A percentile compares a stretch with the other conserved stretches of the same genome.
Evolutionary conservation across 2,797 vertebrate species (phyloP).

Genomic region (Astyanax mexicanus): DNA sequence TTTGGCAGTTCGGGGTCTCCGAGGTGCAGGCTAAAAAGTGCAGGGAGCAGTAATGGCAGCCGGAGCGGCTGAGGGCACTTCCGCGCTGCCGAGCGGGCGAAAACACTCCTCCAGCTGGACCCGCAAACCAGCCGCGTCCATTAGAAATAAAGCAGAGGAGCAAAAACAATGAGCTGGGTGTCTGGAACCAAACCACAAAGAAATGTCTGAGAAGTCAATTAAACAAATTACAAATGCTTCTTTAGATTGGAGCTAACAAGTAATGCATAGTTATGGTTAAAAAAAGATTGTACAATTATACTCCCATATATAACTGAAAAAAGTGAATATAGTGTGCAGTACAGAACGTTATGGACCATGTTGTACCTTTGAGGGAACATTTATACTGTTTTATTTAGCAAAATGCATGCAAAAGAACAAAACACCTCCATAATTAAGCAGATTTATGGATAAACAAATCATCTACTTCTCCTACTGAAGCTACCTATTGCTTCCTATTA

Average conservation of each 20-base stretch:
- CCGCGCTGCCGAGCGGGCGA: conserved; percentile 74
- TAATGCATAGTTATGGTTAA: not conserved
- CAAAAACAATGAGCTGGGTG: conserved; percentile 43
- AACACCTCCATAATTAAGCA: too few relatives aligned
- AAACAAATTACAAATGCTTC: not conserved
- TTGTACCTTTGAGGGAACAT: too few relatives aligned
- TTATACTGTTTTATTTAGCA: too few relatives aligned
- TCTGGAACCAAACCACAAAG: too few relatives aligned
- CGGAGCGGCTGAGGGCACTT: conserved; percentile 75
- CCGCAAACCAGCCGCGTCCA: conserved; percentile 71
- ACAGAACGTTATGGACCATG: too few relatives aligned
- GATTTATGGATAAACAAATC: not conserved
- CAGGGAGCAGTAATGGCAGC: conserved; percentile 79
- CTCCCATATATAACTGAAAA: too few relatives aligned
- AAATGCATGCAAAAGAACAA: too few relatives aligned
- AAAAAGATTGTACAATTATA: too few relatives aligned
- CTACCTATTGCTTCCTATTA: too few relatives aligned
- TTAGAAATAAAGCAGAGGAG: conserved; percentile 65
- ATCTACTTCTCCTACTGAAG: too few relatives aligned
- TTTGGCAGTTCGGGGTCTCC: conserved; percentile 84
- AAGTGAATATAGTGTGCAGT: too few relatives aligned
- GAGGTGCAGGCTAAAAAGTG: conserved; percentile 82
- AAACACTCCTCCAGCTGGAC: conserved; percentile 75
- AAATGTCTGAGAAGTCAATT: too few relatives aligned
- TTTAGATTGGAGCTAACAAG: not conserved